Evolutionary conservation across 2,888 invertebrate species (phyloP).

Genomic region (Sinodicranocentrus sp.): DNA sequence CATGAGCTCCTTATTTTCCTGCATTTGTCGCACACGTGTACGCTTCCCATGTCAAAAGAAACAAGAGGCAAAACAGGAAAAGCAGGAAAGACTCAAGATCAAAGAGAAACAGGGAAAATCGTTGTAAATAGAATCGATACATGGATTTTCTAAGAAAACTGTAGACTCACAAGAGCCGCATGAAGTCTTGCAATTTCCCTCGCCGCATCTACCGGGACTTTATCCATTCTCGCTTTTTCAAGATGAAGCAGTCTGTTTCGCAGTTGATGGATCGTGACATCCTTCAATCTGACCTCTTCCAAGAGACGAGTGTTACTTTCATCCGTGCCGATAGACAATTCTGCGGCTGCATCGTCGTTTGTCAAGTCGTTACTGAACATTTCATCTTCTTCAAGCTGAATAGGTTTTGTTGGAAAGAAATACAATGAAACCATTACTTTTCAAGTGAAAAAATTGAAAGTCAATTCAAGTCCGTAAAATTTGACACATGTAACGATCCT

Average conservation of each 20-base stretch:
- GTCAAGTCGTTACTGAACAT: slow-evolving; percentile 72
- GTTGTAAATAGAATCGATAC: too few relatives aligned
- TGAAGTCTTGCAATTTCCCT: slow-evolving; percentile 77
- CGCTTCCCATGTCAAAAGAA: too few relatives aligned
- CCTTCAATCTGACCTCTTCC: slow-evolving; percentile 76
- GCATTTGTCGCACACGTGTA: too few relatives aligned
- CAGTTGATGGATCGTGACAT: slow-evolving; percentile 77
- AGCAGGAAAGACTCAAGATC: too few relatives aligned
- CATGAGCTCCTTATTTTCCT: too few relatives aligned
- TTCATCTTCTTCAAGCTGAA: slow-evolving; percentile 72
- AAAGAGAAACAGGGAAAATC: too few relatives aligned
- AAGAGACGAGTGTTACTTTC: slow-evolving; percentile 71
- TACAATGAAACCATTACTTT: neutral
- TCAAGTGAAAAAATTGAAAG: too few relatives aligned
- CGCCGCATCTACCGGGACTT: slow-evolving; percentile 77
- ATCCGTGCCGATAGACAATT: slow-evolving; percentile 72
- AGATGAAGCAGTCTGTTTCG: slow-evolving; percentile 77
- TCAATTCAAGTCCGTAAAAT: too few relatives aligned
- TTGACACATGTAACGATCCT: too few relatives aligned
- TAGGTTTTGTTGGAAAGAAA: neutral
- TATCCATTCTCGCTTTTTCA: slow-evolving; percentile 77
- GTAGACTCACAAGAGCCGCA: slow-evolving; percentile 75
- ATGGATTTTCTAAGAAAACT: neutral
- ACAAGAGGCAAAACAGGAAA: too few relatives aligned
- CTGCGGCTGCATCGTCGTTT: slow-evolving; percentile 63